Percentiles rank a stretch among this genome's conserved stretches.
phyloP scores from a whole-genome alignment of 1,140 invertebrate species.

The Cotesia typhae region DNA sequence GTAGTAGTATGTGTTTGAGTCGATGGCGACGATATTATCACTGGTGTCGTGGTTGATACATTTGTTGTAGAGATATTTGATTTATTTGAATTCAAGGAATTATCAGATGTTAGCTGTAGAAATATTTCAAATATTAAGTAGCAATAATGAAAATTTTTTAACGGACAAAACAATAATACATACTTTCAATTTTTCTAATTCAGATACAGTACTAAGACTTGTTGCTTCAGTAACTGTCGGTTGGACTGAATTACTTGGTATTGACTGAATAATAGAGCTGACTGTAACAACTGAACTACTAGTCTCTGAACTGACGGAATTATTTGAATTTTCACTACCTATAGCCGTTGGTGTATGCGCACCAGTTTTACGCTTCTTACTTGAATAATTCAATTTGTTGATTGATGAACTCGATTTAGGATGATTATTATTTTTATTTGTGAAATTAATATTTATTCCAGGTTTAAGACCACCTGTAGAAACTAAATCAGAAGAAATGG shows the following conservation, averaged over 20 bases:
- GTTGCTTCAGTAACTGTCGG: conserved; percentile 55
- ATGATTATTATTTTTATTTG: conserved; percentile 48
- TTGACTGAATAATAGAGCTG: conserved; percentile 43
- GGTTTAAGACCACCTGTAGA: conserved; percentile 37
- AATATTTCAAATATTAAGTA: background rate
- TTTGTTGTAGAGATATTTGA: conserved; percentile 47
- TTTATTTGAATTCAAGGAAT: conserved; percentile 47
- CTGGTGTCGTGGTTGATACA: conserved; percentile 56
- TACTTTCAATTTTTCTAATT: conserved; percentile 57
- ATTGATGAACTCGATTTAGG: conserved; percentile 47
- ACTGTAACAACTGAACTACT: conserved; percentile 52
- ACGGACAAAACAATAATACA: conserved; percentile 36
- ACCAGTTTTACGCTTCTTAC: conserved; percentile 59
- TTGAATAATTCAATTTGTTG: conserved; percentile 51
- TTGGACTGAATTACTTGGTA: conserved; percentile 44
- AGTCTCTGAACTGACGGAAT: conserved; percentile 57
- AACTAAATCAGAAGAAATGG: conserved; percentile 2
- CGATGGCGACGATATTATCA: conserved; percentile 57
- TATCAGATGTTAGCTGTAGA: conserved; percentile 56
- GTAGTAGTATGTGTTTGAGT: conserved; percentile 57
- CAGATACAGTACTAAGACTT: conserved; percentile 50
- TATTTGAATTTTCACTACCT: conserved; percentile 60
- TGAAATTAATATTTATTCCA: conserved; percentile 40
- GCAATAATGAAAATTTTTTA: background rate
- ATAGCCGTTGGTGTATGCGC: conserved; percentile 58